Evolutionary conservation across 53 echinoderm and acorn worm genomes (phyloP).

Genomic region (Temnopleurus reevesii): DNA sequence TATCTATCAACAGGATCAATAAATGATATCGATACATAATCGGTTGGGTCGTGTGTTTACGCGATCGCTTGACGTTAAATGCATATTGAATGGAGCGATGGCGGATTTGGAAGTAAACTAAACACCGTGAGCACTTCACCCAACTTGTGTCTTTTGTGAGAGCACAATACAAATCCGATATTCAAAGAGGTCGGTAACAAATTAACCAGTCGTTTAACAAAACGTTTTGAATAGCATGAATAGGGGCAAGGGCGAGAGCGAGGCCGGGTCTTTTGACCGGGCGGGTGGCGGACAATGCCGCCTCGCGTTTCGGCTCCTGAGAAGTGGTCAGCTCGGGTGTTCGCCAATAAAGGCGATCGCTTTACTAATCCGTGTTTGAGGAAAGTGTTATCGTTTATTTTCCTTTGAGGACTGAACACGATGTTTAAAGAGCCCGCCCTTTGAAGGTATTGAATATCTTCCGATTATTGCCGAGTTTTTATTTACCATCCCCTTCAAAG

Average conservation of each 20-base stretch:
- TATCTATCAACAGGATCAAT: slow-evolving; percentile 16
- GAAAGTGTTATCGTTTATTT: slow-evolving; percentile 35
- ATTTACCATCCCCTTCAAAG: not conserved
- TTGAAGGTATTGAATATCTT: slow-evolving; percentile 18
- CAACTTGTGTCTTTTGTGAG: not conserved
- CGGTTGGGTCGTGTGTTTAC: not conserved
- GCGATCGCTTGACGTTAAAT: not conserved
- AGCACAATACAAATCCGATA: slow-evolving; percentile 24
- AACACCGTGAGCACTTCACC: not conserved
- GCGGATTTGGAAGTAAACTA: slow-evolving; percentile 25
- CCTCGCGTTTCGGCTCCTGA: slow-evolving; percentile 35
- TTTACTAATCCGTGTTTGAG: slow-evolving; percentile 41
- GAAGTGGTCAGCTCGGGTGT: slow-evolving; percentile 9
- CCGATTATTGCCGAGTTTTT: not conserved
- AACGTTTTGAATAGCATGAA: not conserved
- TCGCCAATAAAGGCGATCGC: slow-evolving; percentile 24
- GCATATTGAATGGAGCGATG: not conserved
- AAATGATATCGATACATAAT: not conserved
- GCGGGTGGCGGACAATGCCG: slow-evolving; percentile 15
- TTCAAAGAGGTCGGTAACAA: slow-evolving; percentile 44
- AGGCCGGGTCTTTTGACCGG: slow-evolving; percentile 18
- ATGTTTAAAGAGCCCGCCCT: not conserved
- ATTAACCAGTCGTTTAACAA: slow-evolving; percentile 19
- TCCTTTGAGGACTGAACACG: not conserved
- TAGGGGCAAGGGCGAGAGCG: not conserved